These are phyloP conservation scores for Nematopogon swammerdamellus DNA, from an alignment of 2,888 invertebrate species.

Conservation along the genomic window DNA sequence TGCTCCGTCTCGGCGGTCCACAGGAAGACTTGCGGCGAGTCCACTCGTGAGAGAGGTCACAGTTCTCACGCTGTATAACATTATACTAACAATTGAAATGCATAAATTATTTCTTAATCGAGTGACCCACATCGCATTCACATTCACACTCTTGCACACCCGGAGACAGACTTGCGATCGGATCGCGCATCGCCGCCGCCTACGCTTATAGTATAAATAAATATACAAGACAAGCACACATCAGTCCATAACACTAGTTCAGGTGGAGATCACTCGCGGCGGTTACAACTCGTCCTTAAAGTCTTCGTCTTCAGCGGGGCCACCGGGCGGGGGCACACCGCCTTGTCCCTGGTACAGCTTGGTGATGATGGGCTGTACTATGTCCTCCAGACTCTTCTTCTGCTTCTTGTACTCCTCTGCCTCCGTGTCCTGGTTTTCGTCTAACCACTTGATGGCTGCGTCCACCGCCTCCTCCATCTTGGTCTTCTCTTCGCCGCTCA, in stretches of 20 bases:
- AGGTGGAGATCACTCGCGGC: slow-evolving; percentile 37
- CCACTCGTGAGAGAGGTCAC: neutral
- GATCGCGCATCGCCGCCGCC: slow-evolving; percentile 19
- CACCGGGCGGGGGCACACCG: slow-evolving; percentile 69
- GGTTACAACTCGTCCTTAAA: slow-evolving; percentile 82
- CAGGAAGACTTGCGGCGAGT: neutral
- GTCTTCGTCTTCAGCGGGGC: slow-evolving; percentile 68
- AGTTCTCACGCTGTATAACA: neutral
- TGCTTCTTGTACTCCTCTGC: slow-evolving; percentile 90
- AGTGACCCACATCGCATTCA: slow-evolving; percentile 9
- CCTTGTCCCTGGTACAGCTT: slow-evolving; percentile 91
- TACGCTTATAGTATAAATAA: slow-evolving; percentile 24
- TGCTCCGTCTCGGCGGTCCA: neutral
- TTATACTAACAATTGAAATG: slow-evolving; percentile 22
- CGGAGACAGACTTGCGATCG: slow-evolving; percentile 24
- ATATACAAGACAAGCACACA: slow-evolving; percentile 45
- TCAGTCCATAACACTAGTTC: slow-evolving; percentile 29
- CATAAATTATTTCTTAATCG: slow-evolving; percentile 31
- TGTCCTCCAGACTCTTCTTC: slow-evolving; percentile 91
- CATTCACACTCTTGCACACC: slow-evolving; percentile 16
- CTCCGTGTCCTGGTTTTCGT: slow-evolving; percentile 91
- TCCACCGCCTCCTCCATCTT: slow-evolving; percentile 97
- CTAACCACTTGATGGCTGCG: slow-evolving; percentile 96
- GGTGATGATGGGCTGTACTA: slow-evolving; percentile 96
- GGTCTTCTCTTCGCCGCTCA: slow-evolving; percentile 84